A percentile compares a stretch with the other conserved stretches of the same genome.
phyloP scores from a whole-genome alignment of 1,140 invertebrate species.

The Magallana gigas region DNA sequence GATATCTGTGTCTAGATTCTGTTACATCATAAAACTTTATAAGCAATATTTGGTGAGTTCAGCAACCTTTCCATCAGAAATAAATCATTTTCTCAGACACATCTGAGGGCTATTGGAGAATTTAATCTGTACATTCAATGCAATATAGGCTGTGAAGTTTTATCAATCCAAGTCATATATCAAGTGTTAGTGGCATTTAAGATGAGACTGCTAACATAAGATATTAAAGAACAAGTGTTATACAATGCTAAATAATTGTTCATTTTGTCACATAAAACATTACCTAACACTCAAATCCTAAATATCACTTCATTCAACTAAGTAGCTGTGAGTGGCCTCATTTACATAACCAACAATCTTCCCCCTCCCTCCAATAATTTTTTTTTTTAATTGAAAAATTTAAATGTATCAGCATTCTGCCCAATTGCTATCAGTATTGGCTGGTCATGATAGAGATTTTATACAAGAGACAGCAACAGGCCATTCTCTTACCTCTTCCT shows the following conservation, averaged over 20 bases:
- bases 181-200: constrained; percentile 7
- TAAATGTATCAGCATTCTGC: too few relatives aligned
- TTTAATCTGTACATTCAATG: neutral
- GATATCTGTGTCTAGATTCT: constrained; percentile 8
- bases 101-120: neutral
- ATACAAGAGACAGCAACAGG: too few relatives aligned
- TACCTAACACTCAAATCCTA: too few relatives aligned
- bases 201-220: neutral
- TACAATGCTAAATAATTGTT: too few relatives aligned
- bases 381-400: too few relatives aligned
- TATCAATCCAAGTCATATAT: constrained; percentile 13
- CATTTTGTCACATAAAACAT: too few relatives aligned
- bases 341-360: too few relatives aligned
- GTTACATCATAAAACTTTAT: constrained; percentile 29
- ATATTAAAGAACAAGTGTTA: neutral
- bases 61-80: neutral
- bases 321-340: too few relatives aligned
- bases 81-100: constrained; percentile 15
- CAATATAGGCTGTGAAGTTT: neutral
- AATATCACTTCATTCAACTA: too few relatives aligned
- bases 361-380: too few relatives aligned
- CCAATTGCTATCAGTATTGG: too few relatives aligned
- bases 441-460: too few relatives aligned
- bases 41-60: constrained; percentile 13
- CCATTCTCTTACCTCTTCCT: constrained; percentile 83